Base-by-base conservation (phyloP, 2,797 vertebrate species). In the Pangasius macronema region DNA sequence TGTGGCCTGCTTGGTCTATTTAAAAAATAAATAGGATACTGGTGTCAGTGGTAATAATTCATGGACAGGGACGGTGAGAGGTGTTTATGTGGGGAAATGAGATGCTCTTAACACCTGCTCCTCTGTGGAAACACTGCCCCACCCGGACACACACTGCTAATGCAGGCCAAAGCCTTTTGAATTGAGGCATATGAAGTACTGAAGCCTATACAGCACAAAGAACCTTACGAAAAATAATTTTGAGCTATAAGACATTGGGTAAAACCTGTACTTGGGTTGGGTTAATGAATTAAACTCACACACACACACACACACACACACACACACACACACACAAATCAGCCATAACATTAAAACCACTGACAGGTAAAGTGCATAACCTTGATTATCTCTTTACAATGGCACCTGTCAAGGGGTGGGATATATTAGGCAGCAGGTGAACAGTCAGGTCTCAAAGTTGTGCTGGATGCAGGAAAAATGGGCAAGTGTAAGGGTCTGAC, bases 21-120 rank as follows among this genome's bases (percentile, higher is more conserved):
- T 96, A 97, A 97, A 97, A 98, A 97, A 95, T 96, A 97, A 98
- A 98, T 97, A 97, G 95, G 93, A 95, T 95, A 96, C 95, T 95
- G 93, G 88, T 93, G 93, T 94, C 92, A 90, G 91, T 90, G 88
- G 92, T 91, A 95, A 95, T 96, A 95, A 96, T 96, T 95, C 63
- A 96, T 95, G 93, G 92, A 85, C 89, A 33, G 87, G 90, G 92
- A 92, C 33, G 83, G 91, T 90, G 92, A 91, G 92, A 94, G 92
- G 93, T 94, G 94, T 94, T 95, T 94, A 94, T 94, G 91, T 90
- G 92, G 85, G 94, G 92, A 95, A 95, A 95, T 94, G 92, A 95
- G 94, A 93, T 83, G 87, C 88, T 92, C 93, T 93, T 94, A 95
- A 93, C 93, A 94, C 92, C 93, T 94, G 90, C 88, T 93, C 88